Evolutionary conservation across 2,113 vertebrate species (phyloP).

Genomic region (Neofelis nebulosa): DNA sequence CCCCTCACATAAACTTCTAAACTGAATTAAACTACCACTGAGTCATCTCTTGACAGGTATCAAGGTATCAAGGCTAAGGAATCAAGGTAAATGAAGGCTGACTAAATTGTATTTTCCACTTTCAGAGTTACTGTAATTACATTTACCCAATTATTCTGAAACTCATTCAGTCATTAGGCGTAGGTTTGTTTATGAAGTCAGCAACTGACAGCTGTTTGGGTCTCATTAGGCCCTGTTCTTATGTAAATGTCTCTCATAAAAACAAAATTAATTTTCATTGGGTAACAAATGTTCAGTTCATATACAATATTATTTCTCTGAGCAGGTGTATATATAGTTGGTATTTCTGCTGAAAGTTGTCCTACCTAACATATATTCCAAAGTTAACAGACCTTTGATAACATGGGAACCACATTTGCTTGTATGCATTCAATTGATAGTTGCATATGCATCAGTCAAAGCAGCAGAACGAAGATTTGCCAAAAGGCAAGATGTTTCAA

Average conservation of each 20-base stretch:
- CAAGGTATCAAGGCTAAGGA: slow-evolving; percentile 57
- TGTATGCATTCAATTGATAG: slow-evolving; percentile 61
- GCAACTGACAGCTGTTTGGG: slow-evolving; percentile 86
- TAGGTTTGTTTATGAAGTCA: slow-evolving; percentile 89
- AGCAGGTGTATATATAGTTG: slow-evolving; percentile 78
- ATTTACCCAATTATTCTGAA: slow-evolving; percentile 86
- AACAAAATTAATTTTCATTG: slow-evolving; percentile 87
- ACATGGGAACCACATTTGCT: not conserved
- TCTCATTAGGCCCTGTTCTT: slow-evolving; percentile 87
- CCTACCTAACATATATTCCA: slow-evolving; percentile 40
- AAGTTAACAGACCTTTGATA: slow-evolving; percentile 46
- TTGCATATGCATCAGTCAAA: slow-evolving; percentile 57
- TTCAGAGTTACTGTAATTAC: slow-evolving; percentile 85
- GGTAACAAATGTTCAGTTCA: slow-evolving; percentile 81
- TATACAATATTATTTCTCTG: slow-evolving; percentile 75
- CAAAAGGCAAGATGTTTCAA: not conserved
- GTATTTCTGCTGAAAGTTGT: slow-evolving; percentile 53
- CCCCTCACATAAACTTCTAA: slow-evolving; percentile 26
- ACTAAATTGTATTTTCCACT: slow-evolving; percentile 83
- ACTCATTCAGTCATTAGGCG: slow-evolving; percentile 85
- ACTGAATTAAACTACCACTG: slow-evolving; percentile 69
- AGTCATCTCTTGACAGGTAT: slow-evolving; percentile 72
- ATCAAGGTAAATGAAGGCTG: slow-evolving; percentile 79
- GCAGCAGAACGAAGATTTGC: slow-evolving; percentile 37
- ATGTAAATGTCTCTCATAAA: slow-evolving; percentile 87